Evolutionary conservation across 2,888 invertebrate genomes (phyloP).

Genomic region (Athrips mouffetella): DNA sequence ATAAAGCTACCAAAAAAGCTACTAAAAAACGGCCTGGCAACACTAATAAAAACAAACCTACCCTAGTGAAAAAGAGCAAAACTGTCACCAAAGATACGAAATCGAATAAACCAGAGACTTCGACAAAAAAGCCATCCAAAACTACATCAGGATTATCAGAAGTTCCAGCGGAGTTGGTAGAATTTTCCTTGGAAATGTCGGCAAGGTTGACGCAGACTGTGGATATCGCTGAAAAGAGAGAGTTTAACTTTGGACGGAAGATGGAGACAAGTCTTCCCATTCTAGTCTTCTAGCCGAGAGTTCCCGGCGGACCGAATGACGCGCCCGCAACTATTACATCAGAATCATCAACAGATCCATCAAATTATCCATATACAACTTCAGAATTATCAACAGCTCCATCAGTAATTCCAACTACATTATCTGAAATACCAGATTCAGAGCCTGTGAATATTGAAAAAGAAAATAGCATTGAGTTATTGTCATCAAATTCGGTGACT

Average conservation of each 20-base stretch:
- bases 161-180: too few relatives aligned
- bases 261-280: slow-evolving; percentile 27
- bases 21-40: too few relatives aligned
- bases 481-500: too few relatives aligned
- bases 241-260: background rate
- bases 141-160: too few relatives aligned
- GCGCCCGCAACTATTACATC: background rate
- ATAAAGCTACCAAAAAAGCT: too few relatives aligned
- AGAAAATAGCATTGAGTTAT: too few relatives aligned
- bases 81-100: too few relatives aligned
- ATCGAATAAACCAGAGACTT: too few relatives aligned
- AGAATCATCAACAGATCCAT: background rate
- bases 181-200: background rate
- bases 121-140: too few relatives aligned
- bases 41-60: too few relatives aligned
- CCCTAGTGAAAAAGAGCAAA: too few relatives aligned
- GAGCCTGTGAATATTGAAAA: too few relatives aligned
- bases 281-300: slow-evolving; percentile 34
- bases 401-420: background rate
- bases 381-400: background rate
- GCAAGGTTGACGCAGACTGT: background rate
- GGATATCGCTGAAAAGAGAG: background rate
- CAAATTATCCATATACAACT: background rate
- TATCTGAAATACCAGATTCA: background rate
- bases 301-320: background rate